Percentiles rank a stretch among this genome's conserved stretches.
These are phyloP conservation scores for Cygnus olor DNA, from an alignment of 2,797 vertebrate species.

Conservation along the genomic window DNA sequence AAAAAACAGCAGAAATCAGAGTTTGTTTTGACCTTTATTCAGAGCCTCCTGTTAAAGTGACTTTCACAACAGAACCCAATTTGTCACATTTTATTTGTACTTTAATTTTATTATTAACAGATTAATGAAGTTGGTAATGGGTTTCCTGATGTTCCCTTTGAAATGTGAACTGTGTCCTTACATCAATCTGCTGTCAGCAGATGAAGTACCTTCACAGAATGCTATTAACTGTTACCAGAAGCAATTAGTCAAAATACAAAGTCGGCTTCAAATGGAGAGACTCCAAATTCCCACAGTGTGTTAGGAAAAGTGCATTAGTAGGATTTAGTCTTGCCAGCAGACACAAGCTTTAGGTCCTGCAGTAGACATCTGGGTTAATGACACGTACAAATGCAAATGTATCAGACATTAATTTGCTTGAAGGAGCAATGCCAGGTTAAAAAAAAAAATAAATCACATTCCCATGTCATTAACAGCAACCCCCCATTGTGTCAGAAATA, in stretches of 20 bases:
- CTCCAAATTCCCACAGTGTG: conserved; percentile 19
- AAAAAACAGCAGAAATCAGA: conserved; percentile 39
- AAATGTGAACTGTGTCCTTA: conserved; percentile 60
- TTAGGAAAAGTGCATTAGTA: conserved; percentile 19
- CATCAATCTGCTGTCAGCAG: conserved; percentile 68
- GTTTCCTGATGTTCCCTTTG: conserved; percentile 62
- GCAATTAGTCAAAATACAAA: conserved; percentile 67
- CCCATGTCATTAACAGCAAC: not conserved
- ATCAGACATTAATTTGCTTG: conserved; percentile 18
- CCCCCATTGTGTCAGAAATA: not conserved
- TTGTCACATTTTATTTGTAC: conserved; percentile 71
- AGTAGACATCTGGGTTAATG: conserved; percentile 40
- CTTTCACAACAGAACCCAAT: conserved; percentile 63
- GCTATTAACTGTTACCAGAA: conserved; percentile 69
- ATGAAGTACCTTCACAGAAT: conserved; percentile 61
- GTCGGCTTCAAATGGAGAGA: conserved; percentile 33
- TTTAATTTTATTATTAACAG: conserved; percentile 75
- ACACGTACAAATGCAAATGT: conserved; percentile 23
- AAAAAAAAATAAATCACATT: not conserved
- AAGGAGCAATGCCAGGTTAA: not conserved
- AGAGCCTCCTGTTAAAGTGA: conserved; percentile 42
- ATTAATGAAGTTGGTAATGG: conserved; percentile 72
- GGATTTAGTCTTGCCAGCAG: conserved; percentile 49
- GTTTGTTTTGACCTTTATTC: conserved; percentile 68
- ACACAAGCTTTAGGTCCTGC: not conserved